Evolutionary conservation across 1,140 invertebrate species (phyloP).

Genomic region (Monochamus saltuarius): DNA sequence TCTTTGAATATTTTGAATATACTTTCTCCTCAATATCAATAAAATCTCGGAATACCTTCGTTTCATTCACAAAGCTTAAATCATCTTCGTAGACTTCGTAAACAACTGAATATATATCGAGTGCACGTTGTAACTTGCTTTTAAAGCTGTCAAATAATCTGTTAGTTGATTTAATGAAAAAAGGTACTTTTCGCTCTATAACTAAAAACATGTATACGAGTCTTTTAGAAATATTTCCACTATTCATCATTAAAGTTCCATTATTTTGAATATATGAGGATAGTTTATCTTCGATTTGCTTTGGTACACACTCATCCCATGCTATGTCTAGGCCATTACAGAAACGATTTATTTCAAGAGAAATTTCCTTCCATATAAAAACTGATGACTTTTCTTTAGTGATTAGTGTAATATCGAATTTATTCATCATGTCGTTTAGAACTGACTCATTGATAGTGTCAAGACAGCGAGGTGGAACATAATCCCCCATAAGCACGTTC

Average conservation of each 20-base stretch:
- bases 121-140: background rate
- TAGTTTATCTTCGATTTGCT: background rate
- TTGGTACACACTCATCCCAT: too few species aligned
- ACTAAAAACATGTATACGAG: slow-evolving; percentile 3
- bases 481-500: background rate
- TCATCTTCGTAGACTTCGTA: background rate
- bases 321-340: too few species aligned
- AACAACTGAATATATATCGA: background rate
- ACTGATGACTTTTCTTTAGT: background rate
- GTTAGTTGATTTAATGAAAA: slow-evolving; percentile 7
- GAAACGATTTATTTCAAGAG: background rate
- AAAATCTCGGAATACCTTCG: background rate
- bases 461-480: background rate
- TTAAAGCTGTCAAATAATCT: background rate
- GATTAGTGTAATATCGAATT: slow-evolving; percentile 6
- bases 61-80: background rate
- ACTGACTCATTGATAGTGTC: background rate
- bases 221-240: background rate
- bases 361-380: background rate
- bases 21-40: background rate
- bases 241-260: background rate
- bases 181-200: background rate
- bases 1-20: background rate
- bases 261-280: background rate
- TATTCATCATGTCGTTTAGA: background rate